These are phyloP conservation scores for Drosophila subquinaria DNA, from an alignment of 2,888 invertebrate genomes.

Conservation along the genomic window DNA sequence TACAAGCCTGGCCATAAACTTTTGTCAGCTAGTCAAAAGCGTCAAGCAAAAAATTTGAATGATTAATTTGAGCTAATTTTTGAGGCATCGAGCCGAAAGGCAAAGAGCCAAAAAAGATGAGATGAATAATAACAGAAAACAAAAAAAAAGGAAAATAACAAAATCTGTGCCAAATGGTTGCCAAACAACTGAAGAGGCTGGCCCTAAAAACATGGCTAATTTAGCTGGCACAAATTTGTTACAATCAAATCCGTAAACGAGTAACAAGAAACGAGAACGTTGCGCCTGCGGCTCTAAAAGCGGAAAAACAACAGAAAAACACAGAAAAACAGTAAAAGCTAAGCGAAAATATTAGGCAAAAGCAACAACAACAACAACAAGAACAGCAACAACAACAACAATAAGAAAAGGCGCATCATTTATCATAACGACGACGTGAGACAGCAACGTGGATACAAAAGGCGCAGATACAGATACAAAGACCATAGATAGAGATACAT, in stretches of 20 bases:
- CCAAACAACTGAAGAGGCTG: constrained; percentile 49
- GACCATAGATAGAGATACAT: constrained; percentile 42
- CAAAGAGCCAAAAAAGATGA: constrained; percentile 33
- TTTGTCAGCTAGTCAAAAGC: constrained; percentile 64
- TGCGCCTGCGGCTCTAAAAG: constrained; percentile 49
- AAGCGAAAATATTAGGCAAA: constrained; percentile 61
- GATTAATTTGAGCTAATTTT: constrained; percentile 72
- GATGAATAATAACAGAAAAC: constrained; percentile 14
- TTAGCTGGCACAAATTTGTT: constrained; percentile 74
- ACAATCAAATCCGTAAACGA: constrained; percentile 72
- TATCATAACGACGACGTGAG: constrained; percentile 76
- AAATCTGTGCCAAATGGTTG: constrained; percentile 69
- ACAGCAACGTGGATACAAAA: constrained; percentile 49
- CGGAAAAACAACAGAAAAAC: constrained; percentile 32
- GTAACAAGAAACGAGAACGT: constrained; percentile 60
- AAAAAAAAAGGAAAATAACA: constrained; percentile 3
- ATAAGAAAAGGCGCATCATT: constrained; percentile 65
- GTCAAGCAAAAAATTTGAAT: constrained; percentile 64
- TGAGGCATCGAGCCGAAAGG: constrained; percentile 28
- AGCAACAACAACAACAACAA: constrained; percentile 23
- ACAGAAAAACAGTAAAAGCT: constrained; percentile 31
- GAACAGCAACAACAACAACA: constrained; percentile 16
- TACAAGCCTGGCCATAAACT: constrained; percentile 34
- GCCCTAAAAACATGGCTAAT: constrained; percentile 73
- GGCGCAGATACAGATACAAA: constrained; percentile 43